Evolutionary conservation across 1,140 invertebrate species (phyloP), one percentile per base, ranked within the genome.

Genomic region (Leptinotarsa defecta): DNA sequence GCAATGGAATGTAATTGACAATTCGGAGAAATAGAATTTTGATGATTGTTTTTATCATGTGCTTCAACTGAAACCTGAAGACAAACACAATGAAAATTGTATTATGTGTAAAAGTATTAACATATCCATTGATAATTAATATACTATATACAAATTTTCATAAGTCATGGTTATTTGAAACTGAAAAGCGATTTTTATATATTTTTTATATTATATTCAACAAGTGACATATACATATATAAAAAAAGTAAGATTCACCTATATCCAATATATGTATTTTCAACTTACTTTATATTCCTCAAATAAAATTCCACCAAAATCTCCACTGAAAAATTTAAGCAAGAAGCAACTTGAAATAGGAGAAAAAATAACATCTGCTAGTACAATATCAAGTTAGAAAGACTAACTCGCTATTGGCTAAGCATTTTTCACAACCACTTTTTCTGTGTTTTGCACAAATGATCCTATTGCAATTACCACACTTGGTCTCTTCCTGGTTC

Each of bases 401-500:
- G 17, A 72, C 13, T 19, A 72, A 27, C 20, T 72, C 24, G 22
- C 20, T 62, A 62, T 72, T 72, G 13, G 24, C 24, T 13, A 72
- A 62, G 17, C 70, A 72, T 15, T 72, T 49, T 49, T 61, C 24
- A 27, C 70, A 72, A 19, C 52, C 70, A 34, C 24, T 72, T 43
- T 27, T 72, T 15, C 27, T 61, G 20, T 72, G 70, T 27, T 34
- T 62, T 17, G 52, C 70, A 72, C 70, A 72, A 62, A 72, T 43
- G 11, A 72, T 62, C 52, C 24, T 72, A 6, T 72, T 63, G n/a
- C 70, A 72, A 15, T 48, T 72, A 17, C 17, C 24, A 72, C 70
- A 72, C 19, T 15, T 62, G 15, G 20, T 22, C 20, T 13, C 19
- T 69, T 43, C 15, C 1, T 65, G 4, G 11, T 34, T 65, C 64